phyloP scores from a whole-genome alignment of 2,797 vertebrate genomes.

The Sebastes nivosus region DNA sequence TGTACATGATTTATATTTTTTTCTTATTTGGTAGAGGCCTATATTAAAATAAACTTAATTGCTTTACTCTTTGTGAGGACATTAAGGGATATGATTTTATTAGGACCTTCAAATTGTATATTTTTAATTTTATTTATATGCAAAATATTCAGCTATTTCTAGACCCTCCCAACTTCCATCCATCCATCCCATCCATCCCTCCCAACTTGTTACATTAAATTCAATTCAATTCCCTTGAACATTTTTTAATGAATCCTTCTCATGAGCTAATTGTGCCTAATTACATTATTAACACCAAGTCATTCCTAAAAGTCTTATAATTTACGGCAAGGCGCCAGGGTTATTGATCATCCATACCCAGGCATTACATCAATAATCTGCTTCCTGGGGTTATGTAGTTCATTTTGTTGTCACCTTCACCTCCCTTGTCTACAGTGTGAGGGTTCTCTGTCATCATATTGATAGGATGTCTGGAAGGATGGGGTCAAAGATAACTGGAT shows the following conservation, averaged over 20 bases:
- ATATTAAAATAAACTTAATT: too few species aligned
- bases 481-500: background rate
- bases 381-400: background rate
- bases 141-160: background rate
- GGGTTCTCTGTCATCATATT: background rate
- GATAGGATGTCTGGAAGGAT: background rate
- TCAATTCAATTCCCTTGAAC: background rate
- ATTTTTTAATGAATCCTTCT: background rate
- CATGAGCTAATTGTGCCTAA: background rate
- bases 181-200: too few species aligned
- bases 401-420: background rate
- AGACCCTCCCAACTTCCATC: background rate
- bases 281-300: background rate
- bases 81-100: background rate
- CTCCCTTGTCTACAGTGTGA: background rate
- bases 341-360: background rate
- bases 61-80: too few species aligned
- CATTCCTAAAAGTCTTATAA: background rate
- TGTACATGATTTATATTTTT: too few species aligned
- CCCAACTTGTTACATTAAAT: background rate
- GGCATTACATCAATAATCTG: background rate
- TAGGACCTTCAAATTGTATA: background rate
- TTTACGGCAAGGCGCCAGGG: background rate
- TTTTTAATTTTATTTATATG: too few species aligned
- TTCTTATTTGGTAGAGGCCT: too few species aligned